A percentile compares a stretch with the other conserved stretches of the same genome.
Conservation (phyloP, 2,888 invertebrate species). For the Euspilapteryx auroguttella region DNA sequence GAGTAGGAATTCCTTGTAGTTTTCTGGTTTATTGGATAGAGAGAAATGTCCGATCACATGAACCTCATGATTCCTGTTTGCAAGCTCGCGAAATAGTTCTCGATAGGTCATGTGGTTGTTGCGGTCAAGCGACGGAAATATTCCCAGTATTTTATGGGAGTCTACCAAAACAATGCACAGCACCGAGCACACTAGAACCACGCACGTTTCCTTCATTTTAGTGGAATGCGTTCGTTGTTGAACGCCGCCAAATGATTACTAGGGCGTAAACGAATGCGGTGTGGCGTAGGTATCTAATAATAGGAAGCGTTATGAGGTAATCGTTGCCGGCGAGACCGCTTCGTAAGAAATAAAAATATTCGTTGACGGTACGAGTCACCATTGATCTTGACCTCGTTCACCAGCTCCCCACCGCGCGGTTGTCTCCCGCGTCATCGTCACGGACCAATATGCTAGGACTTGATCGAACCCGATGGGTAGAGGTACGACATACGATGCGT, state of each 20-base stretch:
- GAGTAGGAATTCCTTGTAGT: conserved; percentile 58
- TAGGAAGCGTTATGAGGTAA: conserved; percentile 54
- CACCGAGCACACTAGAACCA: conserved; percentile 1
- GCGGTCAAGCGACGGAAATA: conserved; percentile 53
- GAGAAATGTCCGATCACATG: conserved; percentile 56
- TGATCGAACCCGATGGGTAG: no score
- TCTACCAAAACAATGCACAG: conserved; percentile 20
- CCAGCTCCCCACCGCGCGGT: no score
- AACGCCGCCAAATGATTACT: conserved; percentile 36
- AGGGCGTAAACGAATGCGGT: conserved; percentile 32
- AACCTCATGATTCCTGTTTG: conserved; percentile 52
- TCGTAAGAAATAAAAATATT: conserved; percentile 49
- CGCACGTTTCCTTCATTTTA: conserved; percentile 4
- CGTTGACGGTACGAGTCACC: no score
- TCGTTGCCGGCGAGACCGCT: conserved; percentile 33
- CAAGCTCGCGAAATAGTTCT: conserved; percentile 47
- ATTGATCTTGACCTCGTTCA: no score
- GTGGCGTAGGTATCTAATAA: conserved; percentile 46
- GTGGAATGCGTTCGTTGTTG: conserved; percentile 30
- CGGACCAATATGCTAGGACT: no score
- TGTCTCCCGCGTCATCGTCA: no score
- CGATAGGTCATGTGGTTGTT: conserved; percentile 56
- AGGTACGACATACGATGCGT: no score
- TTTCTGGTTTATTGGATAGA: conserved; percentile 37
- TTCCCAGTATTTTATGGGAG: conserved; percentile 50